phyloP scores from a whole-genome alignment of 2,888 invertebrate genomes.

The Cephonodes hylas region DNA sequence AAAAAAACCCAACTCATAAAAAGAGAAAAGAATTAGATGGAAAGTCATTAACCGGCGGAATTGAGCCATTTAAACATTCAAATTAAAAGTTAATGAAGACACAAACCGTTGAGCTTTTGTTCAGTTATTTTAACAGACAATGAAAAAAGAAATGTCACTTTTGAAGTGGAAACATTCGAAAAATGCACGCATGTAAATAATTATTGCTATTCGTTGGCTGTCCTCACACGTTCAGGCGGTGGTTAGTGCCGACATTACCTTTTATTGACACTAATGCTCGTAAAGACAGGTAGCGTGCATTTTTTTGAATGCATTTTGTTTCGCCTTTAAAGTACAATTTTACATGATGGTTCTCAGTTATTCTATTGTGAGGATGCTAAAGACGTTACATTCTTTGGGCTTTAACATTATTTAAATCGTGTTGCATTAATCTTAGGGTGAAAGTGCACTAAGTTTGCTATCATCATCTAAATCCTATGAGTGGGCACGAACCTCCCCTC shows the following conservation, averaged over 20 bases:
- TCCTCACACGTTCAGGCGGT: neutral
- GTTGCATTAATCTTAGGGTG: no score
- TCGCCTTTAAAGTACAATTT: no score
- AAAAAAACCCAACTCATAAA: neutral
- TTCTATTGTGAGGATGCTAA: no score
- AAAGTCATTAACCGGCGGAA: neutral
- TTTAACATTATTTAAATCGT: no score
- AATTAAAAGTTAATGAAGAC: conserved; percentile 20
- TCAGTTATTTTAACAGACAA: conserved; percentile 18
- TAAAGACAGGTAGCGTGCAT: neutral
- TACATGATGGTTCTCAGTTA: no score
- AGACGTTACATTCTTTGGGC: no score
- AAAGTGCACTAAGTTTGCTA: no score
- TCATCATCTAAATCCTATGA: no score
- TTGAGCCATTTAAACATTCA: neutral
- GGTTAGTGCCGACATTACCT: neutral
- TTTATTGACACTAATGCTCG: neutral
- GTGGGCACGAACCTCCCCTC: no score
- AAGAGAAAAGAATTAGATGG: neutral
- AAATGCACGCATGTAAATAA: conserved; percentile 25
- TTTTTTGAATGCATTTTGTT: neutral
- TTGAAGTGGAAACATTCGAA: conserved; percentile 20
- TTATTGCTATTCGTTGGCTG: conserved; percentile 18
- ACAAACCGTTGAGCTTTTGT: conserved; percentile 8
- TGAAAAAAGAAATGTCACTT: conserved; percentile 17